These are phyloP conservation scores for Tricholauxania praeusta DNA, from an alignment of 2,888 invertebrate species.

Conservation along the genomic window DNA sequence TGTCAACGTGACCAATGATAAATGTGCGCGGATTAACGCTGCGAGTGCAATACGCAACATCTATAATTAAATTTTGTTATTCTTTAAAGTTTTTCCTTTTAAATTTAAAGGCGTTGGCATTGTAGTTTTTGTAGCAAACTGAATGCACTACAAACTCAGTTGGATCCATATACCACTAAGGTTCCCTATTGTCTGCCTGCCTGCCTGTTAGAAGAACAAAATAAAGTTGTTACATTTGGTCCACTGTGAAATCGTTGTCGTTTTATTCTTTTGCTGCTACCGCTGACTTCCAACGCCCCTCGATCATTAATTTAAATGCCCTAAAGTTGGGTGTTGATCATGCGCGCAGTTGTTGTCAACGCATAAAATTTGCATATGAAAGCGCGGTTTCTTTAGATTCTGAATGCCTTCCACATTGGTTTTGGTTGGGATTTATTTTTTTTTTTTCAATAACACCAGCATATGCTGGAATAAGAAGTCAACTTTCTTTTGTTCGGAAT, in stretches of 20 bases:
- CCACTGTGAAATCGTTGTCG: slow-evolving; percentile 1
- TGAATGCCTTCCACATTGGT: background rate
- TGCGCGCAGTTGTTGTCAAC: slow-evolving; percentile 20
- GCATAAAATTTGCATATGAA: slow-evolving; percentile 38
- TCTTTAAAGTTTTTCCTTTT: background rate
- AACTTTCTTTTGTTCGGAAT: background rate
- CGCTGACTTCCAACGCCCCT: slow-evolving; percentile 24
- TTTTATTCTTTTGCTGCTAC: slow-evolving; percentile 1
- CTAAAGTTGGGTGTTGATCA: slow-evolving; percentile 30
- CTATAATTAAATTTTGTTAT: background rate
- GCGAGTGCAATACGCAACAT: background rate
- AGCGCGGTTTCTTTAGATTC: slow-evolving; percentile 1
- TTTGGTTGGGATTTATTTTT: background rate
- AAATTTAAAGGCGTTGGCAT: background rate
- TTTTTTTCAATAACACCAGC: background rate
- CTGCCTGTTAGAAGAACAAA: background rate
- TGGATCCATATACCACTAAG: background rate
- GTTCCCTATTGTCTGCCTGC: slow-evolving; percentile 1
- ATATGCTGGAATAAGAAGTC: too few relatives aligned
- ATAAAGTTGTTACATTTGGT: slow-evolving; percentile 36
- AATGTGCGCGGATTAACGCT: slow-evolving; percentile 32
- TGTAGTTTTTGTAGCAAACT: background rate
- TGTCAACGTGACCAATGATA: slow-evolving; percentile 34
- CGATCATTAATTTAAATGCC: slow-evolving; percentile 33
- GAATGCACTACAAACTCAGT: background rate